Conservation (phyloP, 2,888 invertebrate genomes). For the Spilosoma lubricipeda region DNA sequence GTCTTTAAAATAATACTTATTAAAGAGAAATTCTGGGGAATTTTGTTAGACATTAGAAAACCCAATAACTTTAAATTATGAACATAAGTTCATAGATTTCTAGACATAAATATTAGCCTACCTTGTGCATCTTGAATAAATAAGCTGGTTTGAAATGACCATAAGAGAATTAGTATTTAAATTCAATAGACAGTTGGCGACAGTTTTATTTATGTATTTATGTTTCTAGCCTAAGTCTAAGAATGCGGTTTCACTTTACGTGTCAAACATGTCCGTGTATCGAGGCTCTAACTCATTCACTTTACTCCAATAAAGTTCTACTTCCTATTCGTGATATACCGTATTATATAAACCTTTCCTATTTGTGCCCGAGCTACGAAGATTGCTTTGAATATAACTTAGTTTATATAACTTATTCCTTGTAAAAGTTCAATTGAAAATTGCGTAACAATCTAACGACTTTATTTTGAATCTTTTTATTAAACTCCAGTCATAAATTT, state of each 20-base stretch:
- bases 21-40: background rate
- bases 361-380: constrained; percentile 25
- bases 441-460: constrained; percentile 6
- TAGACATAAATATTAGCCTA: background rate
- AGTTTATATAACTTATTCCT: constrained; percentile 16
- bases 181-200: background rate
- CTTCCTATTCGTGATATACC: constrained; percentile 53
- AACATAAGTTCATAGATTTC: background rate
- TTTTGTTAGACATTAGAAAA: background rate
- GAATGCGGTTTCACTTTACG: constrained; percentile 2
- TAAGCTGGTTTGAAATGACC: background rate
- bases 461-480: constrained; percentile 4
- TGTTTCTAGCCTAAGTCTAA: background rate
- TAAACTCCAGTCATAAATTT: background rate
- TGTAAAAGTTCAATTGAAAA: constrained; percentile 5
- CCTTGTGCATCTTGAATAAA: background rate
- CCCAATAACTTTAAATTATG: background rate
- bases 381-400: constrained; percentile 8
- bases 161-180: background rate
- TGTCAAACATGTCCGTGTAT: constrained; percentile 21
- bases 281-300: constrained; percentile 30
- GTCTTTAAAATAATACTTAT: background rate
- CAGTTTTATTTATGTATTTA: background rate
- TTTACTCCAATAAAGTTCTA: constrained; percentile 43
- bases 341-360: constrained; percentile 36